Conservation (phyloP, 35 echinoderm and acorn worm species). For the Apostichopus japonicus region DNA sequence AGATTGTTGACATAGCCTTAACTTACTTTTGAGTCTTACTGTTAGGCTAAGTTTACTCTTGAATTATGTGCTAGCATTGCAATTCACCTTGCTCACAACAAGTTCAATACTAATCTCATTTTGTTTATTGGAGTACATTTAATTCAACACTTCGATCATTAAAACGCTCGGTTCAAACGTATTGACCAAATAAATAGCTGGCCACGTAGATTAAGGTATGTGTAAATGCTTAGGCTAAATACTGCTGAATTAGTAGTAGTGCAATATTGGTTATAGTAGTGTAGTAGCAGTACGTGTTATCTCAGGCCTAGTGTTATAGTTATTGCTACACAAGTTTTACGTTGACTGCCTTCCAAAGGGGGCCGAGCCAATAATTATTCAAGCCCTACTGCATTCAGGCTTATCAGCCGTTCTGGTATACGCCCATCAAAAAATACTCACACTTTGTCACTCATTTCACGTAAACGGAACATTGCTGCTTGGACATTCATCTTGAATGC, state of each 20-base stretch:
- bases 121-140: no score
- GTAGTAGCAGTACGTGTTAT: no score
- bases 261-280: background rate
- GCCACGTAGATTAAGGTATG: no score
- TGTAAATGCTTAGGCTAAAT: background rate
- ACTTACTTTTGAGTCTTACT: no score
- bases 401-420: slow-evolving; percentile 47
- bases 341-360: background rate
- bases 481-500: slow-evolving; percentile 76
- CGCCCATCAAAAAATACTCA: slow-evolving; percentile 69
- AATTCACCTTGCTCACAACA: no score
- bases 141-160: no score
- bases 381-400: slow-evolving; percentile 11
- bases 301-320: background rate
- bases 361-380: slow-evolving; percentile 1
- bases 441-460: slow-evolving; percentile 96
- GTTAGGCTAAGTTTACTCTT: no score
- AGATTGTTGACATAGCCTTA: no score
- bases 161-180: no score
- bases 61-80: no score
- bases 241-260: background rate
- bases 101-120: no score
- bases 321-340: background rate
- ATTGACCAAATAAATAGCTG: no score
- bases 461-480: slow-evolving; percentile 90